Evolutionary conservation across 2,797 vertebrate species (phyloP).

Genomic region (Nothura maculosa): DNA sequence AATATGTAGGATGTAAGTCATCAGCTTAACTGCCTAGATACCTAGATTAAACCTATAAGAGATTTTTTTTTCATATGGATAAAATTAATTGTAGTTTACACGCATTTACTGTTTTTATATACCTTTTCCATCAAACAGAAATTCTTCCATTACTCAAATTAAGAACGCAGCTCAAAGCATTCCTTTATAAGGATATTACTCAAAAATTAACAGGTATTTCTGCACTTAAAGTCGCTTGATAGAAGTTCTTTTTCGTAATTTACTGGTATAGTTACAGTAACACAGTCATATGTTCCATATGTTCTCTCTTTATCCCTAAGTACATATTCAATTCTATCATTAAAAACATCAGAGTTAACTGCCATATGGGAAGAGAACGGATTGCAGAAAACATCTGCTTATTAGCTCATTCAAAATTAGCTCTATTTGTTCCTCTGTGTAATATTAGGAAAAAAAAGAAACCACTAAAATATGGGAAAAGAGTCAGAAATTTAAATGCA

Average conservation of each 20-base stretch:
- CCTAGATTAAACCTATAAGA: background rate
- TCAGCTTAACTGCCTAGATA: background rate
- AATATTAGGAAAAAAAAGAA: background rate
- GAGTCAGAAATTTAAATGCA: background rate
- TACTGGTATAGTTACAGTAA: background rate
- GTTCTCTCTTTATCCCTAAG: background rate
- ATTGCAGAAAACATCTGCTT: background rate
- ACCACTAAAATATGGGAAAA: background rate
- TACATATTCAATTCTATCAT: background rate
- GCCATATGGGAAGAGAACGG: background rate
- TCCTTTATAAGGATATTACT: background rate
- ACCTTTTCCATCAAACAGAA: accelerated
- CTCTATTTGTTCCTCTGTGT: background rate
- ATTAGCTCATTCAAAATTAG: background rate
- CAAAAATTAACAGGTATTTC: background rate
- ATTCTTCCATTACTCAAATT: background rate
- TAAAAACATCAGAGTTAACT: background rate
- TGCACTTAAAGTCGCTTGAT: background rate
- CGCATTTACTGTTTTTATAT: background rate
- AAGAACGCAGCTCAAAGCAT: background rate
- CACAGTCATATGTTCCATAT: background rate
- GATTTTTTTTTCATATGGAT: background rate
- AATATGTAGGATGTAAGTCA: background rate
- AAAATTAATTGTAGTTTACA: background rate
- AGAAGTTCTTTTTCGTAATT: background rate